Evolutionary conservation across 2,797 vertebrate species (phyloP).

Genomic region (Acanthurus leucopareius): DNA sequence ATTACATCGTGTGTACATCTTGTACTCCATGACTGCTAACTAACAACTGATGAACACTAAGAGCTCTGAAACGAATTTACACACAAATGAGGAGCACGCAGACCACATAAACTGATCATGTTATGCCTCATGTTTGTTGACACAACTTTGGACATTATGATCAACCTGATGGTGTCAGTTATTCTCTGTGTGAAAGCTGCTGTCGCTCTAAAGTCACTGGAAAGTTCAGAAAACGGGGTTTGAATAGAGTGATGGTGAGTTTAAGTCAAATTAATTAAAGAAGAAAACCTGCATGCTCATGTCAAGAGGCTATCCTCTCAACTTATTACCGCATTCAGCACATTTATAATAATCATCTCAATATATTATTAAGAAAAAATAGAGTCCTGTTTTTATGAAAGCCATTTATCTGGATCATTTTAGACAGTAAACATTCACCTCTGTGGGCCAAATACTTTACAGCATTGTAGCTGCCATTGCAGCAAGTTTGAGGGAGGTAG

Average conservation of each 20-base stretch:
- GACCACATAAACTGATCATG: neutral
- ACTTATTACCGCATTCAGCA: neutral
- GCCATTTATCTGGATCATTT: neutral
- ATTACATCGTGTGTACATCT: neutral
- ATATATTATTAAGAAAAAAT: neutral
- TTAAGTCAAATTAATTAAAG: neutral
- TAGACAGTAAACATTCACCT: neutral
- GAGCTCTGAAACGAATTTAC: too few species aligned
- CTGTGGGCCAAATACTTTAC: neutral
- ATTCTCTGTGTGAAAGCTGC: neutral
- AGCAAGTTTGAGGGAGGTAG: conserved; percentile 44
- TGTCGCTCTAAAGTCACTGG: neutral
- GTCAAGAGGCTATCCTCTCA: neutral
- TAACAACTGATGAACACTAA: neutral
- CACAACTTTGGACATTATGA: neutral
- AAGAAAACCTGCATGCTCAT: neutral
- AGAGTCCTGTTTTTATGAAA: neutral
- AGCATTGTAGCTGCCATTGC: conserved; percentile 22
- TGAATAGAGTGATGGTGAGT: neutral
- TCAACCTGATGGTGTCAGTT: neutral
- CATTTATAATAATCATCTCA: too few species aligned
- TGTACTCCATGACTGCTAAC: conserved; percentile 10
- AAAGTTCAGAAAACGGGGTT: neutral
- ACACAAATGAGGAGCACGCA: neutral
- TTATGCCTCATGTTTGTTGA: neutral